These are phyloP conservation scores for Theropithecus gelada DNA, from an alignment of 2,113 vertebrate species.

Conservation along the genomic window DNA sequence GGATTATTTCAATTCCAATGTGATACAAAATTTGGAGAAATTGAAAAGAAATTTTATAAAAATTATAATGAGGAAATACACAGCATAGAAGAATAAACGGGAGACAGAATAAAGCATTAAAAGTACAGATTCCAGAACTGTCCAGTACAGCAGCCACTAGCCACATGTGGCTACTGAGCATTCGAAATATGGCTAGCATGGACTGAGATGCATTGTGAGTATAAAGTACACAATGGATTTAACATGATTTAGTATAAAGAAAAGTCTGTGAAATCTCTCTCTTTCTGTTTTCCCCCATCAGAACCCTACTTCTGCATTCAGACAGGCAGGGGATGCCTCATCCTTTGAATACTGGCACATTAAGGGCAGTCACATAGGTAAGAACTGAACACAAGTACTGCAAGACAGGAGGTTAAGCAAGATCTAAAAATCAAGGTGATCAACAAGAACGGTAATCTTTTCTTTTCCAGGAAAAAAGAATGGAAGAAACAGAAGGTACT, in stretches of 20 bases:
- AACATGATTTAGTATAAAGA: neutral
- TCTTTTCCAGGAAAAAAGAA: conserved; percentile 57
- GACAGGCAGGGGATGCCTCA: conserved; percentile 67
- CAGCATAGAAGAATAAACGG: neutral
- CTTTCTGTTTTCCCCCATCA: conserved; percentile 34
- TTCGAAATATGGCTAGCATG: neutral
- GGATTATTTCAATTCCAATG: neutral
- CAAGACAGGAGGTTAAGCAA: conserved; percentile 76
- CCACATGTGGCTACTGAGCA: neutral
- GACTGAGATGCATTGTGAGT: neutral
- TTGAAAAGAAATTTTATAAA: neutral
- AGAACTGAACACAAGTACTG: conserved; percentile 73
- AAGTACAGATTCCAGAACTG: neutral
- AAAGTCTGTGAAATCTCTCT: neutral
- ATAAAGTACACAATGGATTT: neutral
- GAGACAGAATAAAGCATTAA: neutral
- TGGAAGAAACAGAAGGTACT: neutral
- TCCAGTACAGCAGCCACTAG: neutral
- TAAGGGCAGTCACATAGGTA: conserved; percentile 71
- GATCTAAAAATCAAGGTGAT: conserved; percentile 74
- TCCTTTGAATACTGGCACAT: conserved; percentile 71
- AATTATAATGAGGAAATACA: neutral
- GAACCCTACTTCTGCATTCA: conserved; percentile 75
- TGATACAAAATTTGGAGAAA: neutral
- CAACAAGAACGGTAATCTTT: conserved; percentile 73